These are phyloP conservation scores for Lasioglossum lativentre DNA, from an alignment of 2,888 invertebrate species.

Conservation along the genomic window DNA sequence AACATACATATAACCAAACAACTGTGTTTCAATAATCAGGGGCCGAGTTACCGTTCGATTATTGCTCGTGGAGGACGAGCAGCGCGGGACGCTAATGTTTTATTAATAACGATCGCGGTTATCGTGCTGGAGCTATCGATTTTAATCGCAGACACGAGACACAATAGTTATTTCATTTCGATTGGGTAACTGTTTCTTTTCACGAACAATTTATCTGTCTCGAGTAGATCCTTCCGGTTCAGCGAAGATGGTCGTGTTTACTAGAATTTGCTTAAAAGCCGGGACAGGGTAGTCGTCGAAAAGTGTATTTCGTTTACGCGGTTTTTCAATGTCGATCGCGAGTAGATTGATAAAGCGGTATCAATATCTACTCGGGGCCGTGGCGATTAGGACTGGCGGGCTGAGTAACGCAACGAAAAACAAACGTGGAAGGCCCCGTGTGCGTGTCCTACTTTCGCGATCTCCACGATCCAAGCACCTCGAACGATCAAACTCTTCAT, in stretches of 20 bases:
- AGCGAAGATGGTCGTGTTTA: background rate
- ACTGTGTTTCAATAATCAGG: background rate
- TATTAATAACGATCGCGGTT: conserved; percentile 17
- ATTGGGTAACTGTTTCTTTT: too few species aligned
- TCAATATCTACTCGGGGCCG: conserved; percentile 31
- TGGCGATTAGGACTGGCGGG: background rate
- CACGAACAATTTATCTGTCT: background rate
- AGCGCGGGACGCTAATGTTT: background rate
- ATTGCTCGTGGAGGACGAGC: background rate
- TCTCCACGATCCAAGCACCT: background rate
- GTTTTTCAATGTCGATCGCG: background rate
- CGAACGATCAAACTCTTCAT: background rate
- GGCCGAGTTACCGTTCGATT: background rate
- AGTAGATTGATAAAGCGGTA: conserved; percentile 45
- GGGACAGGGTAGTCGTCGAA: background rate
- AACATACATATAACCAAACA: background rate
- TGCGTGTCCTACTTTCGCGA: background rate
- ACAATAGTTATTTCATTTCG: background rate
- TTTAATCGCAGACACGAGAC: background rate
- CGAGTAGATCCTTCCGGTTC: background rate
- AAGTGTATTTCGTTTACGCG: conserved; percentile 16
- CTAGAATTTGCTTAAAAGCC: background rate
- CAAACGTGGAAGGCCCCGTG: background rate
- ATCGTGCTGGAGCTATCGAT: conserved; percentile 35
- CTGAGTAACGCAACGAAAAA: background rate